These are phyloP conservation scores for Eupithecia abbreviata DNA, from an alignment of 2,888 invertebrate genomes.

Conservation along the genomic window DNA sequence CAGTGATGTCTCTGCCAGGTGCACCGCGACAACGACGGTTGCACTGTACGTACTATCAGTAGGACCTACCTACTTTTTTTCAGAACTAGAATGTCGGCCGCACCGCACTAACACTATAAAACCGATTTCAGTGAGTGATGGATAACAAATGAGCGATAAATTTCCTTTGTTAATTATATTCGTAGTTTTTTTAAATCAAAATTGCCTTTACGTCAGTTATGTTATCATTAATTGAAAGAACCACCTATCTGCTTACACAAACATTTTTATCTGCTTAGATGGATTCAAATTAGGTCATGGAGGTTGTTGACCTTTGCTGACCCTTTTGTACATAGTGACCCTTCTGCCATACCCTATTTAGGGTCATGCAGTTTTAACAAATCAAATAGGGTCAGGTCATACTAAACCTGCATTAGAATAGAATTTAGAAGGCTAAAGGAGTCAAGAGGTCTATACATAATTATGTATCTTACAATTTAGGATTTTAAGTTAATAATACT, in stretches of 20 bases:
- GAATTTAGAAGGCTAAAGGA: neutral
- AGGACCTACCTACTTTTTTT: too few species aligned
- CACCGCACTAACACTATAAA: too few species aligned
- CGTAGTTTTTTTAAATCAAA: too few species aligned
- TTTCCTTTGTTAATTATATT: too few species aligned
- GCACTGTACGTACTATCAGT: too few species aligned
- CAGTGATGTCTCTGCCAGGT: too few species aligned
- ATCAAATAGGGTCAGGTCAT: neutral
- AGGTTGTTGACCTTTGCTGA: slow-evolving; percentile 6
- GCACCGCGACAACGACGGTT: too few species aligned
- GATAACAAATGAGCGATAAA: too few species aligned
- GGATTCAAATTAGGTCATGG: slow-evolving; percentile 5
- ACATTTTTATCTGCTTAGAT: neutral
- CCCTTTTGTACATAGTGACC: neutral
- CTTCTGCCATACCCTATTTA: neutral
- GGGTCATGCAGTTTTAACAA: neutral
- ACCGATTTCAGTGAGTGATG: too few species aligned
- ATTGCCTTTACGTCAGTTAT: too few species aligned
- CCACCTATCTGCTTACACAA: neutral
- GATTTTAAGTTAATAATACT: slow-evolving; percentile 51
- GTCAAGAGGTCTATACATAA: neutral
- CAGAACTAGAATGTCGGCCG: too few species aligned
- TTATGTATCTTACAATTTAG: neutral
- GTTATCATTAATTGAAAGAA: neutral
- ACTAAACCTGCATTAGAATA: neutral